These are phyloP conservation scores for Lates calcarifer DNA, from an alignment of 2,113 vertebrate species.

Conservation along the genomic window DNA sequence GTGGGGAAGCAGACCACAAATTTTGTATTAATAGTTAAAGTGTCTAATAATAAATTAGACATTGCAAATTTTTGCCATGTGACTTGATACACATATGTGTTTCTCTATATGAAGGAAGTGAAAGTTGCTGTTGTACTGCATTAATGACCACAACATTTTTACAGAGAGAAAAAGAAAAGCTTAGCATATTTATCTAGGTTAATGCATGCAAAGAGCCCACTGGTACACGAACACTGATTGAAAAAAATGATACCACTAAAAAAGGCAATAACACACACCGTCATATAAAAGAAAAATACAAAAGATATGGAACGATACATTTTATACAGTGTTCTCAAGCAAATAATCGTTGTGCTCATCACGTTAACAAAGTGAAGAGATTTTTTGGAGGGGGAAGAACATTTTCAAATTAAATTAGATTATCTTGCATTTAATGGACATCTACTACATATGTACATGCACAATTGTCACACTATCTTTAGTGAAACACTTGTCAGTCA, in stretches of 20 bases:
- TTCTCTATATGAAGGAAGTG: slow-evolving; percentile 32
- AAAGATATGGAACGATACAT: background rate
- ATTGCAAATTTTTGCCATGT: background rate
- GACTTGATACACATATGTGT: background rate
- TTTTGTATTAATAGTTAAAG: background rate
- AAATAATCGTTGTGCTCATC: background rate
- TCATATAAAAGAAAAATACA: background rate
- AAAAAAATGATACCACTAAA: background rate
- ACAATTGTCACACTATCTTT: background rate
- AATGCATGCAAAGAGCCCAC: background rate
- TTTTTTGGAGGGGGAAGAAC: background rate
- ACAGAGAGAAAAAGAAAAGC: background rate
- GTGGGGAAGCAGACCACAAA: background rate
- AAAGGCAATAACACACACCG: background rate
- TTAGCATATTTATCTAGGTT: background rate
- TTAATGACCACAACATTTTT: slow-evolving; percentile 11
- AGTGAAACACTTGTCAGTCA: background rate
- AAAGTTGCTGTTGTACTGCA: slow-evolving; percentile 18
- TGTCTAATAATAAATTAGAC: background rate
- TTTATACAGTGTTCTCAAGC: background rate
- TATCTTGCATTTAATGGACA: background rate
- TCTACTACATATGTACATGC: background rate
- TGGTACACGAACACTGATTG: background rate
- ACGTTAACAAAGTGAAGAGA: background rate
- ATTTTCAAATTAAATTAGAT: too few relatives aligned